phyloP scores from a whole-genome alignment of 2,797 vertebrate genomes.

The Rhinichthys osculus region DNA sequence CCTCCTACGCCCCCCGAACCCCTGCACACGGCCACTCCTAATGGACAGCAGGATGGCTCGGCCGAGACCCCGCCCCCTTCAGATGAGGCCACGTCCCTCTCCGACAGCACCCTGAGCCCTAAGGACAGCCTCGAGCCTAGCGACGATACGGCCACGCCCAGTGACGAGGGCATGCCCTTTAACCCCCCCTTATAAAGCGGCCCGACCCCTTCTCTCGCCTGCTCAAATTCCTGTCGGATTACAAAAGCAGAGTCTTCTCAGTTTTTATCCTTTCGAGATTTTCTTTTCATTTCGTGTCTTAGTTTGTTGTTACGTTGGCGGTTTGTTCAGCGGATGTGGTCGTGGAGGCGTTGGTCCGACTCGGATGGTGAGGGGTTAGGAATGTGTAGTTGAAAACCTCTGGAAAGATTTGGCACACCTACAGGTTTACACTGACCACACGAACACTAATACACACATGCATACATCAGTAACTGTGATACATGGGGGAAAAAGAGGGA shows the following conservation, averaged over 20 bases:
- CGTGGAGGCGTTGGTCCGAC: slow-evolving; percentile 31
- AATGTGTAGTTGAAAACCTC: slow-evolving; percentile 37
- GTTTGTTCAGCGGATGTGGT: slow-evolving; percentile 27
- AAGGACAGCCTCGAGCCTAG: slow-evolving; percentile 82
- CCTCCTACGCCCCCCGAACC: slow-evolving; percentile 52
- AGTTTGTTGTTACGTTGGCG: slow-evolving; percentile 29
- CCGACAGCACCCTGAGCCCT: slow-evolving; percentile 79
- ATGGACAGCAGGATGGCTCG: slow-evolving; percentile 72
- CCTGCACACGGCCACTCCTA: slow-evolving; percentile 64
- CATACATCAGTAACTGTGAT: slow-evolving; percentile 8
- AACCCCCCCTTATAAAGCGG: slow-evolving; percentile 71
- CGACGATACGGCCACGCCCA: slow-evolving; percentile 77
- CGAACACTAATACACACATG: slow-evolving; percentile 39
- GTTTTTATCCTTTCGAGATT: slow-evolving; percentile 48
- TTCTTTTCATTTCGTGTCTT: slow-evolving; percentile 37
- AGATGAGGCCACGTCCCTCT: slow-evolving; percentile 69
- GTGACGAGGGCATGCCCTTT: slow-evolving; percentile 77
- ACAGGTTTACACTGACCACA: slow-evolving; percentile 37
- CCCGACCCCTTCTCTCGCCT: slow-evolving; percentile 26
- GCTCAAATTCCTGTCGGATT: slow-evolving; percentile 44
- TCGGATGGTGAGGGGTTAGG: slow-evolving; percentile 25
- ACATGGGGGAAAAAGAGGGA: not conserved
- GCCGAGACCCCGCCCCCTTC: slow-evolving; percentile 63
- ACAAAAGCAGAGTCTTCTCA: slow-evolving; percentile 43
- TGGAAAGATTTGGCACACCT: slow-evolving; percentile 18